Evolutionary conservation across 2,113 vertebrate species (phyloP).

Genomic region (Rhea americana): DNA sequence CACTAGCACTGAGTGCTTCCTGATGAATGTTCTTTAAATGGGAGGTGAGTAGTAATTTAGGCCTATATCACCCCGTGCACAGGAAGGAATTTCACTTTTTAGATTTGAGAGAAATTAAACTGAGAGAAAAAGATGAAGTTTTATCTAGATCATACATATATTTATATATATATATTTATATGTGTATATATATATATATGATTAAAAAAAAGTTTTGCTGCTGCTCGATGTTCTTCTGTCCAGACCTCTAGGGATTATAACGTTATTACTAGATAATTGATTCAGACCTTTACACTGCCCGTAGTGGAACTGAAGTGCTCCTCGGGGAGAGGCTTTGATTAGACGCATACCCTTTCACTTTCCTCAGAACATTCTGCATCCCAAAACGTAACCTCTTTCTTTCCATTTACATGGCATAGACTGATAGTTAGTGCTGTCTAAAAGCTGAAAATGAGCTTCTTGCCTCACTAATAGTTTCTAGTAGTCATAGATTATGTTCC

Average conservation of each 20-base stretch:
- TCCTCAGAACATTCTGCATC: conserved; percentile 8
- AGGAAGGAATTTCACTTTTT: background rate
- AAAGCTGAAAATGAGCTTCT: conserved; percentile 63
- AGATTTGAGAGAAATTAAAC: background rate
- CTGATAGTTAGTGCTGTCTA: conserved; percentile 45
- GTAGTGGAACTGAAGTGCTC: conserved; percentile 23
- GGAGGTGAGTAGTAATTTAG: background rate
- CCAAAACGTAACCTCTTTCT: conserved; percentile 31
- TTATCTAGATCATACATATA: background rate
- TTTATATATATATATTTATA: no score
- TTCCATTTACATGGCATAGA: conserved; percentile 62
- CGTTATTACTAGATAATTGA: conserved; percentile 49
- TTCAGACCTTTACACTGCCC: conserved; percentile 33
- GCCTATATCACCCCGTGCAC: background rate
- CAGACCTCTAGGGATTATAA: conserved; percentile 6
- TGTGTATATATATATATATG: background rate
- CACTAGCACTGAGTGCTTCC: background rate
- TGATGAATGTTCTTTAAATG: background rate
- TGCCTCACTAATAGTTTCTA: conserved; percentile 42
- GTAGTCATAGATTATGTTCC: conserved; percentile 56
- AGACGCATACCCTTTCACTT: conserved; percentile 34
- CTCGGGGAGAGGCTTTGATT: conserved; percentile 41
- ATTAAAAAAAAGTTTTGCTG: conserved; percentile 24
- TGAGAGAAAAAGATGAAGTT: background rate
- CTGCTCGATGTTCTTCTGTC: background rate